phyloP scores from a whole-genome alignment of 2,888 invertebrate genomes.

The Unio pictorum region DNA sequence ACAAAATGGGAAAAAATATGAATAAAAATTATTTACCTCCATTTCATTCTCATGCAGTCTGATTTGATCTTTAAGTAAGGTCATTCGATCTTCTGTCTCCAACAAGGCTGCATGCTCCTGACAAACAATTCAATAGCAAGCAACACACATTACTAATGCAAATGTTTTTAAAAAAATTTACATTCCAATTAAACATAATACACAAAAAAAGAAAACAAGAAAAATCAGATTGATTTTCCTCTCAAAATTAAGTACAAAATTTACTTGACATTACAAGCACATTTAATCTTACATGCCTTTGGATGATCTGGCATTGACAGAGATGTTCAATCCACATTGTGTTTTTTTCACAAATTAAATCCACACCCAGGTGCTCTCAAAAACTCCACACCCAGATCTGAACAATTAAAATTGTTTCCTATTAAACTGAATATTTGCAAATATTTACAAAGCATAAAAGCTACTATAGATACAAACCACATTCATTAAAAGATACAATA shows the following conservation, averaged over 20 bases:
- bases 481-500: too few relatives aligned
- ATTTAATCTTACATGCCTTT: too few relatives aligned
- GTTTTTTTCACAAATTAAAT: too few relatives aligned
- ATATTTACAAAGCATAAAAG: too few relatives aligned
- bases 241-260: background rate
- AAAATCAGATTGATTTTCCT: background rate
- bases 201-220: background rate
- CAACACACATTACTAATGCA: constrained; percentile 1
- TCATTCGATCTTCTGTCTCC: constrained; percentile 25
- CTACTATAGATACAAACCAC: too few relatives aligned
- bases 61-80: constrained; percentile 23
- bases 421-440: too few relatives aligned
- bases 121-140: constrained; percentile 16
- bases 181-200: background rate
- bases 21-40: constrained; percentile 29
- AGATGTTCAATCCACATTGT: too few relatives aligned
- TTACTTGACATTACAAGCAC: too few relatives aligned
- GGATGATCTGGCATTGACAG: too few relatives aligned
- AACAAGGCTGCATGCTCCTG: constrained; percentile 25
- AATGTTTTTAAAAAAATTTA: background rate
- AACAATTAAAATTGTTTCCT: too few relatives aligned
- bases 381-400: too few relatives aligned
- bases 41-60: constrained; percentile 27
- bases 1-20: background rate
- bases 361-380: too few relatives aligned